Conservation (phyloP, 2,113 vertebrate species). For the Willisornis vidua region DNA sequence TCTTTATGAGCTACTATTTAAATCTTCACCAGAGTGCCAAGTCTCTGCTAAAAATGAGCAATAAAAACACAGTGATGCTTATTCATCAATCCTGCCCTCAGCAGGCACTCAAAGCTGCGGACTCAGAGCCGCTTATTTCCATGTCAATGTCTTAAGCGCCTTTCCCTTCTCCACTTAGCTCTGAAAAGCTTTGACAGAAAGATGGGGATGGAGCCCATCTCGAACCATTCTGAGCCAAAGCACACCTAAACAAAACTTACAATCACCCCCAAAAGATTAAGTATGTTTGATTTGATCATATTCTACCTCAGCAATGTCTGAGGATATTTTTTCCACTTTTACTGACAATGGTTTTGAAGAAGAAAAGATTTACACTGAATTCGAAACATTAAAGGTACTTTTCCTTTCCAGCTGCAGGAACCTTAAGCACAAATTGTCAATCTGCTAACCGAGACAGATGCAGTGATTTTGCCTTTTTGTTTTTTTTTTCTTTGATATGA, state of each 20-base stretch:
- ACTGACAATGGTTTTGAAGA: neutral
- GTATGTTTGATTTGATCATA: neutral
- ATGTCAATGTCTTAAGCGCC: neutral
- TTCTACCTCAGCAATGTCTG: neutral
- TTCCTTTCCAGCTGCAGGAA: neutral
- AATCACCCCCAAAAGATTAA: neutral
- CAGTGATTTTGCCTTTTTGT: neutral
- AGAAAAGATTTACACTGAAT: conserved; percentile 31
- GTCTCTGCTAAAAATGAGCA: neutral
- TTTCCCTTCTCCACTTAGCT: neutral
- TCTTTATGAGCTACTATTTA: neutral
- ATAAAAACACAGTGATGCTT: neutral
- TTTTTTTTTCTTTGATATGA: neutral
- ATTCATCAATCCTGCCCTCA: neutral
- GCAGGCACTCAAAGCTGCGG: neutral
- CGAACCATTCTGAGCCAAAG: neutral
- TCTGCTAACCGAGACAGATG: neutral
- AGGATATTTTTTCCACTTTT: neutral
- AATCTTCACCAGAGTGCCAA: neutral
- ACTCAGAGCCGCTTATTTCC: neutral
- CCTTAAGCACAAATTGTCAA: neutral
- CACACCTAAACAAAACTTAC: neutral
- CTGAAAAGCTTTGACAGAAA: neutral
- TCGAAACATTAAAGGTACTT: neutral
- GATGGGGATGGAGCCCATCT: neutral